phyloP scores from a whole-genome alignment of 2,888 invertebrate genomes.

The Synanthedon andrenaeformis region DNA sequence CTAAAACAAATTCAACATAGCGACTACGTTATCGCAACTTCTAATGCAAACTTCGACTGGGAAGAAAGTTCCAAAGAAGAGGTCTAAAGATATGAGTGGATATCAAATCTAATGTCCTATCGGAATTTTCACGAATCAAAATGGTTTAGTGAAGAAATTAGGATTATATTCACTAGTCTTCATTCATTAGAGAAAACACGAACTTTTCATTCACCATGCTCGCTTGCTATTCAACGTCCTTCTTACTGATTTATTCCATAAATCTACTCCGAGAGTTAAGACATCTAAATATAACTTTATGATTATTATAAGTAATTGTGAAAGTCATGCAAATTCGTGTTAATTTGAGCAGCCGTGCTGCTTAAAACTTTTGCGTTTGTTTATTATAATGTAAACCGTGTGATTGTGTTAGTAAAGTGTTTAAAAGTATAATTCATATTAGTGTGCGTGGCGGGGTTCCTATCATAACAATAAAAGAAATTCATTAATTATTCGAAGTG shows the following conservation, averaged over 20 bases:
- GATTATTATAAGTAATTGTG: constrained; percentile 27
- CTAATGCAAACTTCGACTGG: constrained; percentile 65
- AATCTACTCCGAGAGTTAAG: not conserved
- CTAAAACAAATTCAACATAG: constrained; percentile 62
- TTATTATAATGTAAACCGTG: constrained; percentile 17
- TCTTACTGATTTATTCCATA: not conserved
- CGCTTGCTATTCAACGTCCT: not conserved
- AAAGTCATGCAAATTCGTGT: constrained; percentile 55
- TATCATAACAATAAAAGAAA: not conserved
- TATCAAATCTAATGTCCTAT: constrained; percentile 53
- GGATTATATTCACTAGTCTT: constrained; percentile 13
- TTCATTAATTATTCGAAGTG: constrained; percentile 2
- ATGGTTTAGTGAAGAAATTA: constrained; percentile 36
- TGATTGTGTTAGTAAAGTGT: constrained; percentile 35
- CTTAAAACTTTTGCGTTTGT: constrained; percentile 29
- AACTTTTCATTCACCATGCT: constrained; percentile 40
- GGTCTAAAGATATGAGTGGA: constrained; percentile 58
- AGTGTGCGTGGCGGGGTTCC: constrained; percentile 27
- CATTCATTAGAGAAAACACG: constrained; percentile 22
- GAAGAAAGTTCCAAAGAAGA: constrained; percentile 58
- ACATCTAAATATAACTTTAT: constrained; percentile 29
- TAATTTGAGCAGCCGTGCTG: constrained; percentile 40
- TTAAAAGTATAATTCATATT: constrained; percentile 21
- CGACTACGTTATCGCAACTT: constrained; percentile 64
- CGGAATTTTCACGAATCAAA: constrained; percentile 67